A percentile compares a stretch with the other conserved stretches of the same genome.
Evolutionary conservation across 2,888 invertebrate species (phyloP).

Genomic region (Ormyrus thymus): DNA sequence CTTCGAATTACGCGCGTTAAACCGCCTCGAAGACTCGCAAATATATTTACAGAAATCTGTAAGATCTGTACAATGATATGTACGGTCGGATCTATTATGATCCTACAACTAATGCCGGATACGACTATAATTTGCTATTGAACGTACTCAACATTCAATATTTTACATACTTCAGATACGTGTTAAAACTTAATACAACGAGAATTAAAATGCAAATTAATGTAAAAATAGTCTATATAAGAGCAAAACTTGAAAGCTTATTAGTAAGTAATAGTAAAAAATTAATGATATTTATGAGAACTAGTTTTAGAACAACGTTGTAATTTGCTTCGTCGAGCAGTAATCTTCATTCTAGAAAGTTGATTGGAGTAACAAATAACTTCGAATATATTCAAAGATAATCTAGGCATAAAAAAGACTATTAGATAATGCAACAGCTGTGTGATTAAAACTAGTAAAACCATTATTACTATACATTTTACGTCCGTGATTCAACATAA

Average conservation of each 20-base stretch:
- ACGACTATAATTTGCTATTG: no score
- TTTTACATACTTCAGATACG: no score
- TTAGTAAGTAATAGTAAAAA: background rate
- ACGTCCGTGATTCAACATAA: background rate
- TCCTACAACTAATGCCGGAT: no score
- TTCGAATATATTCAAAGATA: conserved; percentile 4
- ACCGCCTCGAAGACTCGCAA: no score
- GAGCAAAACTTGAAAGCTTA: background rate
- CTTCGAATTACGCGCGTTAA: no score
- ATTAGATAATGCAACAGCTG: background rate
- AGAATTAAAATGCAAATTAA: no score
- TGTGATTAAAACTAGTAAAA: background rate
- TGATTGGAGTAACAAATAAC: background rate
- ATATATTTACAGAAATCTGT: no score
- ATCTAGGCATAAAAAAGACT: background rate
- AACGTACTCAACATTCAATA: no score
- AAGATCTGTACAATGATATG: no score
- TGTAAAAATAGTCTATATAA: no score
- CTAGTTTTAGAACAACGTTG: background rate
- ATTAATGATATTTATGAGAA: background rate
- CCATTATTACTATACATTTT: background rate
- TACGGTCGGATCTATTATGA: no score
- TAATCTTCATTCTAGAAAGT: conserved; percentile 6
- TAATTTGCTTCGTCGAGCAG: background rate
- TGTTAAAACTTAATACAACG: no score